These are phyloP conservation scores for Trigoniulus corallinus DNA, from an alignment of 1,140 invertebrate genomes.

Conservation along the genomic window DNA sequence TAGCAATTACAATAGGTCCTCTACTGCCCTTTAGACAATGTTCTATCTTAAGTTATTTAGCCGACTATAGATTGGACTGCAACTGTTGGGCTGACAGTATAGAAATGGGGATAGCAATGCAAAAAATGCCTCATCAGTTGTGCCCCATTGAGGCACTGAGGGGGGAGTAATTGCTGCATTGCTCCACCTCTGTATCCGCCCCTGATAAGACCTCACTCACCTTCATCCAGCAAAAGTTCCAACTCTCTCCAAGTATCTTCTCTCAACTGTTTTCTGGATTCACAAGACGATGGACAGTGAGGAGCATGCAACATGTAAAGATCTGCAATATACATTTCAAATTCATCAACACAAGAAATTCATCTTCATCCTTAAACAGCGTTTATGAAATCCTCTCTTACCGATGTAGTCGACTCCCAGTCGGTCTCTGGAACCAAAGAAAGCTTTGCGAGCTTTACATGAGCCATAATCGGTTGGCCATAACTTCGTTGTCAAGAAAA, in stretches of 20 bases:
- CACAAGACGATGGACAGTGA: constrained; percentile 18
- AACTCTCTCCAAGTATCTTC: constrained; percentile 26
- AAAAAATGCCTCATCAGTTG: too few species aligned
- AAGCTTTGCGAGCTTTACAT: constrained; percentile 17
- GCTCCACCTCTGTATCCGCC: too few species aligned
- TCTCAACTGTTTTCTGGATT: constrained; percentile 16
- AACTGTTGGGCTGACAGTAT: too few species aligned
- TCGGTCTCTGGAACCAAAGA: constrained; percentile 21
- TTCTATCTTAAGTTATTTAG: too few species aligned
- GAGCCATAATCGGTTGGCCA: constrained; percentile 27
- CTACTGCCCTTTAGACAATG: too few species aligned
- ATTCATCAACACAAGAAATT: not conserved
- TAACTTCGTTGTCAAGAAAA: constrained; percentile 25
- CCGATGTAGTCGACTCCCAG: constrained; percentile 25
- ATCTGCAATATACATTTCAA: constrained; percentile 13
- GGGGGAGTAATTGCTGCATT: too few species aligned
- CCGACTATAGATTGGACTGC: too few species aligned
- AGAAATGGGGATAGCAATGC: too few species aligned
- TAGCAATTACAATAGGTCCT: too few species aligned
- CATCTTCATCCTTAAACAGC: not conserved
- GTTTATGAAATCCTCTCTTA: constrained; percentile 7
- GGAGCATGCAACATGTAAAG: constrained; percentile 27
- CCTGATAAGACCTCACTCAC: constrained; percentile 2
- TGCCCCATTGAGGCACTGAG: too few species aligned
- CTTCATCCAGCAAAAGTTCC: constrained; percentile 24